Base-by-base conservation (phyloP, 2,113 vertebrate genomes). In the Antennarius striatus region DNA sequence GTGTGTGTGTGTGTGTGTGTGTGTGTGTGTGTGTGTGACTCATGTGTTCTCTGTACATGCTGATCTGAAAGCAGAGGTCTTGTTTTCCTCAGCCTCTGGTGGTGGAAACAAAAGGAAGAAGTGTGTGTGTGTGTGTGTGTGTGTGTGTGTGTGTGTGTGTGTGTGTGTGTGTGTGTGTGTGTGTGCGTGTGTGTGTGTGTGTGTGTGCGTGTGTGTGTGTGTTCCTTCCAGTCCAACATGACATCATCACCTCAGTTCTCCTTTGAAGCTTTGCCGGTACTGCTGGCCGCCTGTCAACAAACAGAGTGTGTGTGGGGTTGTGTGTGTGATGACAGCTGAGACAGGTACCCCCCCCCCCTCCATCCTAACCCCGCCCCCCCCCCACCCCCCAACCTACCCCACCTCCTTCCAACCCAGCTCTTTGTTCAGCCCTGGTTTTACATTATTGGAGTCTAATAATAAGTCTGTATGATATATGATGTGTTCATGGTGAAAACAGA, bases 391-490 rank as follows among this genome's bases (percentile, higher is more conserved):
- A 22, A 22, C 22, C 22, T 22, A 1, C 22, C 22, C 22, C 22
- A 22, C 22, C 22, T 22, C 22, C 22, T 22, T 22, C 22, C 22
- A 22, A 22, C 13, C 14, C 49, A 42, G 22, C 62, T 68, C 65
- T 64, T 36, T 56, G 61, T 54, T 80, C 72, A 85, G 43, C 66
- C 66, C 68, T 68, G 54, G 53, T 68, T 75, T 77, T 77, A 79
- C 80, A 75, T 79, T 66, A 73, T 72, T 73, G 51, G 55, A 58
- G 46, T 68, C 54, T 87, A 87, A 86, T 87, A 84, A 36, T 36
- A 36, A 36, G 32, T 3, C 32, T 36, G 5, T 22, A 22, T 36
- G 32, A 36, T 36, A 36, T 36, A 36, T 36, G 32, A 36, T 36
- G 32, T 36, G 32, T 36, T 1, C 32, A 36, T 36, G 5, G 7